phyloP scores from a whole-genome alignment of 2,113 vertebrate genomes.

The Saccopteryx bilineata region DNA sequence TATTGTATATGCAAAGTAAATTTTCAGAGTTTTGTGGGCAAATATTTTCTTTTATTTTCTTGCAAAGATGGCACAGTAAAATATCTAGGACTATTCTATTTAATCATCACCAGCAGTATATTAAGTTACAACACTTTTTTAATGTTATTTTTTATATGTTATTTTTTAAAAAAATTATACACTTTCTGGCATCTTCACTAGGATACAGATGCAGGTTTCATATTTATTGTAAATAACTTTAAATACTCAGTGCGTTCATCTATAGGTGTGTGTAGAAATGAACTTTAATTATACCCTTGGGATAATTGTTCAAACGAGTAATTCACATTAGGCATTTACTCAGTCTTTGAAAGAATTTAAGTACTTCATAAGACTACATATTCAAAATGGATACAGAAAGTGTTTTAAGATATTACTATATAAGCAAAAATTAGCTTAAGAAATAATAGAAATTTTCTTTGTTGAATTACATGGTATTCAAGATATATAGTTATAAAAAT shows the following conservation, averaged over 20 bases:
- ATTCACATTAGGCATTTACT: constrained; percentile 10
- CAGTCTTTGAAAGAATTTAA: not conserved
- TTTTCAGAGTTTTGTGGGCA: not conserved
- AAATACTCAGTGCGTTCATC: not conserved
- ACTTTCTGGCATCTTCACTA: not conserved
- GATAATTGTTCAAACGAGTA: not conserved
- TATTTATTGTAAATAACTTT: not conserved
- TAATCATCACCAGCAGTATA: not conserved
- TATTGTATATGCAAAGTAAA: not conserved
- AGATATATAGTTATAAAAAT: not conserved
- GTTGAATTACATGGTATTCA: not conserved
- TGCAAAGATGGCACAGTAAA: not conserved
- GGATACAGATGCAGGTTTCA: not conserved
- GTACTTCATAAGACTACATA: not conserved
- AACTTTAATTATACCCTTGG: not conserved
- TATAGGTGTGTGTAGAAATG: not conserved
- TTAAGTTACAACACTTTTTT: not conserved
- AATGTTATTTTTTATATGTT: no score
- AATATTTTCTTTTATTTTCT: not conserved
- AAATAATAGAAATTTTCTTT: not conserved
- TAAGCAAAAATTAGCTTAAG: not conserved
- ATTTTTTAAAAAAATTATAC: not conserved
- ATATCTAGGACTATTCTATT: not conserved
- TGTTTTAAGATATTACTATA: not conserved
- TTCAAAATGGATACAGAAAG: not conserved